A percentile compares a stretch with the other conserved stretches of the same genome.
These are phyloP conservation scores for Mionectes olivaceus DNA, from an alignment of 2,797 vertebrate species.

Conservation along the genomic window DNA sequence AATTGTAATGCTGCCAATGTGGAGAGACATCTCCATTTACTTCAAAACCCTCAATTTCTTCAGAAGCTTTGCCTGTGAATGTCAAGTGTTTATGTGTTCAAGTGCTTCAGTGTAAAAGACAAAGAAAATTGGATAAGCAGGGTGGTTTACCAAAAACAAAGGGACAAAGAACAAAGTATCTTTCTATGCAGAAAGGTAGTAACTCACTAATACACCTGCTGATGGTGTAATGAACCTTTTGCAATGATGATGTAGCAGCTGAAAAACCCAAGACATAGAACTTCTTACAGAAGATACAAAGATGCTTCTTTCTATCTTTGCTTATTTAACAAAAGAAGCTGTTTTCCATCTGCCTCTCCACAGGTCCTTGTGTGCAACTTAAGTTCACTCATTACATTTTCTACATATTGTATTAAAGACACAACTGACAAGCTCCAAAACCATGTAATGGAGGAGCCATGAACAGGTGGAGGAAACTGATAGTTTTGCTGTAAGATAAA, in stretches of 20 bases:
- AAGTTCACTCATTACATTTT: not conserved
- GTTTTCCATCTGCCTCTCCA: not conserved
- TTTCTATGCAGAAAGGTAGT: not conserved
- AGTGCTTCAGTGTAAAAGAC: not conserved
- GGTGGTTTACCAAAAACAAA: not conserved
- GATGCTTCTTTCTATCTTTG: not conserved
- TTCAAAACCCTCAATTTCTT: not conserved
- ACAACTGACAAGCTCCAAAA: not conserved
- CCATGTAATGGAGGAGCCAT: not conserved
- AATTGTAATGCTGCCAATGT: not conserved
- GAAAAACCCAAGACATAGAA: not conserved
- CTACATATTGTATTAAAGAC: not conserved
- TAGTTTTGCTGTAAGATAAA: conserved; percentile 38
- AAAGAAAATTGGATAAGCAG: not conserved
- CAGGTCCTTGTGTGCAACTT: not conserved
- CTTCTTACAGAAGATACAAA: not conserved
- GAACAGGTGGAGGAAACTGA: conserved; percentile 42
- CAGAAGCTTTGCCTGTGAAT: not conserved
- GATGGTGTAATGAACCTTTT: not conserved
- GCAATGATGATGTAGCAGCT: not conserved
- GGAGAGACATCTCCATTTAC: not conserved
- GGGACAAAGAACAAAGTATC: not conserved
- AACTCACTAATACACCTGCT: not conserved
- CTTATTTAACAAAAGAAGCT: not conserved
- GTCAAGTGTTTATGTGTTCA: not conserved